Evolutionary conservation across 2,113 vertebrate species (phyloP).

Genomic region (Megaceryle maxima): DNA sequence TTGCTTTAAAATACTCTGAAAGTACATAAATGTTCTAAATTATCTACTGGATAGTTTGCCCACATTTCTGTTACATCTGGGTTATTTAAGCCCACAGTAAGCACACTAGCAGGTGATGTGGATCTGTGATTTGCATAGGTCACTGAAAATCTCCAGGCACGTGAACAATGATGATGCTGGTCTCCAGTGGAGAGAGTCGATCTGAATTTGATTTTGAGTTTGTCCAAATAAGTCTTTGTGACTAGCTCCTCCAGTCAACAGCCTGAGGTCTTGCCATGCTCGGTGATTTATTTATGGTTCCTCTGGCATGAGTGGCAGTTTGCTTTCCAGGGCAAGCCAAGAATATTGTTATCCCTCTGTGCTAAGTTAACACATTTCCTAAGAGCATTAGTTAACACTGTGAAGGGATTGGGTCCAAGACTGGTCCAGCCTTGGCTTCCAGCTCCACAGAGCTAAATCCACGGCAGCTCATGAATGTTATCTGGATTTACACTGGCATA

Average conservation of each 20-base stretch:
- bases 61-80: not conserved
- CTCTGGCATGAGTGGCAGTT: not conserved
- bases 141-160: not conserved
- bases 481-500: fast-evolving
- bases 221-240: not conserved
- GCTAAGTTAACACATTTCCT: not conserved
- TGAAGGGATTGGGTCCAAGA: not conserved
- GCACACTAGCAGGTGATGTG: not conserved
- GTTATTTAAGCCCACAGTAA: not conserved
- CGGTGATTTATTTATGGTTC: not conserved
- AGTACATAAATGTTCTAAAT: not conserved
- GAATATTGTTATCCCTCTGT: not conserved
- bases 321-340: not conserved
- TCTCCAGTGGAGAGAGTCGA: not conserved
- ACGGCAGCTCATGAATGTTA: not conserved
- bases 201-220: not conserved
- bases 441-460: not conserved
- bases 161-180: not conserved
- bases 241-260: not conserved
- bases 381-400: not conserved
- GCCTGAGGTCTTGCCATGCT: not conserved
- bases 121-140: not conserved
- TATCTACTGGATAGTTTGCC: not conserved
- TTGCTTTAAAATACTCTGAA: not conserved
- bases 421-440: not conserved